Conservation (phyloP, 2,113 vertebrate genomes). For the Brienomyrus brachyistius region DNA sequence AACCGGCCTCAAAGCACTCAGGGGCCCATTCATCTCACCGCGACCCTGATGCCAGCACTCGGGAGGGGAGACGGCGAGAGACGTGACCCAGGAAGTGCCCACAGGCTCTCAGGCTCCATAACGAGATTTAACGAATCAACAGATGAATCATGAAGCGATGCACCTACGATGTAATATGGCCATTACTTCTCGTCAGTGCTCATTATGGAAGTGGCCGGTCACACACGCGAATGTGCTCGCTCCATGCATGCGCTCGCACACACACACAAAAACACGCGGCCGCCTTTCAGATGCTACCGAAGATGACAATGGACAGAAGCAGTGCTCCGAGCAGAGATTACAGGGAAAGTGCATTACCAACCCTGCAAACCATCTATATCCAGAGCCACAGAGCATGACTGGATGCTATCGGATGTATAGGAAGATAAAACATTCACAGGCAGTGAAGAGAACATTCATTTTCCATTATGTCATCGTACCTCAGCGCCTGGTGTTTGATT, state of each 20-base stretch:
- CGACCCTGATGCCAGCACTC: no score
- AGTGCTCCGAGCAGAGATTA: slow-evolving; percentile 53
- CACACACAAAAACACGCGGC: neutral
- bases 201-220: neutral
- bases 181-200: neutral
- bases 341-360: slow-evolving; percentile 53
- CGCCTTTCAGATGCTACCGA: slow-evolving; percentile 41
- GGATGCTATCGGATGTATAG: slow-evolving; percentile 39
- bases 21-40: neutral
- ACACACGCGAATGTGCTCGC: neutral
- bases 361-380: slow-evolving; percentile 57
- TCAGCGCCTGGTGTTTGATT: slow-evolving; percentile 44
- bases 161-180: neutral
- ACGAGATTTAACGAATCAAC: neutral
- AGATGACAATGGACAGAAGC: slow-evolving; percentile 54
- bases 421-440: slow-evolving; percentile 49
- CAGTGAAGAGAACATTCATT: slow-evolving; percentile 35
- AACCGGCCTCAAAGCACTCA: neutral
- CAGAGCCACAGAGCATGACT: slow-evolving; percentile 36
- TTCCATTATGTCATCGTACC: slow-evolving; percentile 46
- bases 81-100: neutral
- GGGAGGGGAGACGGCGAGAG: neutral
- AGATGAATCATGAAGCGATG: neutral
- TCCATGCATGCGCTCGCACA: neutral
- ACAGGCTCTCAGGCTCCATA: neutral